Conservation (phyloP, 1,140 invertebrate species). For the Saccostrea echinata region DNA sequence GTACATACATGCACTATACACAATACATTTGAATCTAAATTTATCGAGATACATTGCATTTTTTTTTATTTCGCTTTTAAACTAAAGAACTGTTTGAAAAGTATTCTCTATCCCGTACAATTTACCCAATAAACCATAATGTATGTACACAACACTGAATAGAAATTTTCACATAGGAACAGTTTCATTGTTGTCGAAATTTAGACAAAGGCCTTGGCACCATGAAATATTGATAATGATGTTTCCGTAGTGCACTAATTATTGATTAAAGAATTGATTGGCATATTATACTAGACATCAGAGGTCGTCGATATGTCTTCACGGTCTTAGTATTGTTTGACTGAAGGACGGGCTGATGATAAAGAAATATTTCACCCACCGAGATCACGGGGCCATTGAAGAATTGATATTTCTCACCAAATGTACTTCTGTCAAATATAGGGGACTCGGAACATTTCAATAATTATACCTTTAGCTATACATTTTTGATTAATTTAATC, state of each 20-base stretch:
- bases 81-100: too few species aligned
- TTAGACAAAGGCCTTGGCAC: neutral
- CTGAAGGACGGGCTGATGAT: neutral
- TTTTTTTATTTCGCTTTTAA: too few species aligned
- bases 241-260: neutral
- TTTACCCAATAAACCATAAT: too few species aligned
- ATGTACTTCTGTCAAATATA: neutral
- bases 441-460: neutral
- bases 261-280: constrained; percentile 30
- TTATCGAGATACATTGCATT: too few species aligned
- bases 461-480: neutral
- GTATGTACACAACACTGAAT: too few species aligned
- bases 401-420: neutral
- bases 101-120: too few species aligned
- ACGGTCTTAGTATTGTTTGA: neutral
- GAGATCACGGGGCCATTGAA: neutral
- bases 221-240: constrained; percentile 17
- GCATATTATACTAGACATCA: constrained; percentile 10
- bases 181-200: neutral
- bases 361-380: neutral
- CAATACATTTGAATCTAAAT: too few species aligned
- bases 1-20: too few species aligned
- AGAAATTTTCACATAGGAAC: neutral
- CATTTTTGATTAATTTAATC: neutral
- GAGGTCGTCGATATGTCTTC: neutral